Evolutionary conservation across 2,888 invertebrate genomes (phyloP), one percentile per base, ranked within the genome.

Genomic region (Ashinkailepas kermadecensis): DNA sequence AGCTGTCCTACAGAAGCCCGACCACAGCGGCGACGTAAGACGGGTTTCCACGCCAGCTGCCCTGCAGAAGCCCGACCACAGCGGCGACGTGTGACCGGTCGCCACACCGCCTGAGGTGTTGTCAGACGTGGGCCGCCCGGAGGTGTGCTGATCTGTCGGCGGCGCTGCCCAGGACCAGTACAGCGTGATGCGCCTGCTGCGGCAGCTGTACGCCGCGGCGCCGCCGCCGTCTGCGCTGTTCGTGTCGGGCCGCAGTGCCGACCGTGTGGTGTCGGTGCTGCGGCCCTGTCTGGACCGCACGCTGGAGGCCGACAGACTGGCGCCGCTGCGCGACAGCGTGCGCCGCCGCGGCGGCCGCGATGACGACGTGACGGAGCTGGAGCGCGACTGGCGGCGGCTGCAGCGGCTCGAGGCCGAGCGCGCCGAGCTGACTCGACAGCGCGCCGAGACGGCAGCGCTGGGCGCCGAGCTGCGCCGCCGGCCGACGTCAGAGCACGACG

Each of bases 161-260:
- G 21, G 64, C 64, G 7, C 64, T 9, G n/a, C 9, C 21, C 64
- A 12, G 23, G 67, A 23, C 67, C 12, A 39, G 4, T 13, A 39
- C 39, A 23, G 10, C 25, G 70, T 39, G 39, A 70, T 70, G 70
- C 70, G 70, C 39, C 70, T 74, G 74, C 56, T 74, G 74, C 74
- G 54, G 13, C 13, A 13, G 54, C 74, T 74, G 74, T 54, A 6
- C 13, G 70, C 39, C 11, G 74, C 56, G 12, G 67, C 25, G 39
- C 39, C 70, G 39, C 70, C 13, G 39, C 74, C 74, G 54, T 56
- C 74, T 2, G 74, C 74, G 74, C 74, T 74, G 74, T 74, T 56
- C 74, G 74, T 74, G 74, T 74, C 56, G 21, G 74, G 74, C 74
- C 74, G 74, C 74, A 56, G 56, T 23, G 74, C 74, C 56, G 74